Conservation (phyloP, 2,797 vertebrate species). For the Gila robusta region DNA sequence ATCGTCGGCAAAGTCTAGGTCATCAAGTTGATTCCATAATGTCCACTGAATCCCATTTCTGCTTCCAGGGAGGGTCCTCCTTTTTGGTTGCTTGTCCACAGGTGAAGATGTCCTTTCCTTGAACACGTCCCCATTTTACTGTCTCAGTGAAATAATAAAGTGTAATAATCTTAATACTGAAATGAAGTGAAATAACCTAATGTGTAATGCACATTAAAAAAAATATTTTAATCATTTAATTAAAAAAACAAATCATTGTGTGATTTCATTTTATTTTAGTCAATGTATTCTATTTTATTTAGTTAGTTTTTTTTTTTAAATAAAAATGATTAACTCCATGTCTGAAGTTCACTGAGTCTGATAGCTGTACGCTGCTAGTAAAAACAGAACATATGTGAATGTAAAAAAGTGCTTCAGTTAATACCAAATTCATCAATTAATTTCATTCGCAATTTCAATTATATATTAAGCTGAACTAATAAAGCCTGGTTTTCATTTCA, state of each 20-base stretch:
- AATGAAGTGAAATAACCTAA: neutral
- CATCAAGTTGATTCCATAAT: too few relatives aligned
- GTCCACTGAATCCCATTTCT: too few relatives aligned
- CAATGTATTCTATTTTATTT: neutral
- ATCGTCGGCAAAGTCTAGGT: too few relatives aligned
- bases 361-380: neutral
- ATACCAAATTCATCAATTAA: neutral
- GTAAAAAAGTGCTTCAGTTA: neutral
- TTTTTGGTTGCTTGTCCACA: neutral
- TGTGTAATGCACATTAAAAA: neutral
- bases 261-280: neutral
- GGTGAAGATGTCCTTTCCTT: constrained; percentile 2
- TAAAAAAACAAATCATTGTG: neutral
- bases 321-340: too few relatives aligned
- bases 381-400: neutral
- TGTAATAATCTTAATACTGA: neutral
- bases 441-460: neutral
- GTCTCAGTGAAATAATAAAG: neutral
- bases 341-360: neutral
- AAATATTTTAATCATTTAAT: neutral
- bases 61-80: neutral
- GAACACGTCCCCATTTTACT: neutral
- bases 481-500: constrained; percentile 13
- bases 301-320: too few relatives aligned
- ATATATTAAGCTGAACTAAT: neutral